Evolutionary conservation across 2,888 invertebrate genomes (phyloP), one percentile per base, ranked within the genome.

Genomic region (Thalpophila matura): DNA sequence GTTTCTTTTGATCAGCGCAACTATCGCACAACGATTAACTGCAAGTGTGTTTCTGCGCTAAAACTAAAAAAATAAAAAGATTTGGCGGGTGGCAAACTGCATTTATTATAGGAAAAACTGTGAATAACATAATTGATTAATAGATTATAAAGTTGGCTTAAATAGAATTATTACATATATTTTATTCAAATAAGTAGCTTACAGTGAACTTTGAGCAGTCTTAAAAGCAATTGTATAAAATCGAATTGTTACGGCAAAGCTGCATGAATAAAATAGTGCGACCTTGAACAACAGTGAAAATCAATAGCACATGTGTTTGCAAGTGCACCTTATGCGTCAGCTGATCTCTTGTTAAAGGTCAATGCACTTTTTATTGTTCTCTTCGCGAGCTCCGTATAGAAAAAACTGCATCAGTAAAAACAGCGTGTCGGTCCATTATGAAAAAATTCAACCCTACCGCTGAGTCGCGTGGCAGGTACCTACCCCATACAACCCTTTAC

Each of bases 271-370:
- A 74, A 73, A 71, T 64, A 64, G 67, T 72, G 62, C 84, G 91
- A 89, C 95, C 95, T 95, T 95, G 92, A 92, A 86, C 83, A 66
- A 79, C 77, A 81, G 68, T 73, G 79, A 88, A 91, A 94, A 95
- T 94, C 95, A 89, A 95, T 95, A 92, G 76, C 64, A 63, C 80
- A 83, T 83, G 81, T 79, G 80, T 83, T 81, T 80, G 83, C 94
- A 94, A 94, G 95, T 95, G 94, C 92, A 91, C 87, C 82, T 92
- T 91, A 88, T 90, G 74, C 85, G 89, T 94, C 95, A 95, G 95
- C 95, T 94, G 95, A 95, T 93, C 88, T 86, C 75, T 83, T 85
- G 86, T 85, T 81, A 84, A 86, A 91, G 95, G 94, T 95, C 95
- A 94, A 88, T 90, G 94, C 88, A 90, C 95, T 91, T 85, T 87